phyloP scores from a whole-genome alignment of 2,113 vertebrate genomes.

The Meriones unguiculatus region DNA sequence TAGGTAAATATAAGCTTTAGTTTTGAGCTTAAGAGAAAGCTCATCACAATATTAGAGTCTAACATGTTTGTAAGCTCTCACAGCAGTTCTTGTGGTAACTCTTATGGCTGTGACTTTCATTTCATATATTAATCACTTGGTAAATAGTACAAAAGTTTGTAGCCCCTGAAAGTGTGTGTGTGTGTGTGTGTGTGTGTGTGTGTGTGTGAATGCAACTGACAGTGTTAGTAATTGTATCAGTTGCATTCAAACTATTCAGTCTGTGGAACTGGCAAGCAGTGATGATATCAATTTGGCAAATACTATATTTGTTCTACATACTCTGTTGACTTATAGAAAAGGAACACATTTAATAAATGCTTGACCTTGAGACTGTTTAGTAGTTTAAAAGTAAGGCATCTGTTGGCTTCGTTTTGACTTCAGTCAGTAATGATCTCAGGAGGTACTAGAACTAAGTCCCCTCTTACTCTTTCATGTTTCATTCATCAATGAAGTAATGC shows the following conservation, averaged over 20 bases:
- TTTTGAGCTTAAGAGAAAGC: slow-evolving; percentile 76
- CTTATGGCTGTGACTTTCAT: slow-evolving; percentile 81
- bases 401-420: background rate
- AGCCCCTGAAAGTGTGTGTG: background rate
- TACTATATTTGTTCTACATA: background rate
- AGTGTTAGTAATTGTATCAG: background rate
- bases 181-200: background rate
- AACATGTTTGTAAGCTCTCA: slow-evolving; percentile 73
- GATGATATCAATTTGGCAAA: background rate
- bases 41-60: slow-evolving; percentile 65
- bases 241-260: slow-evolving; percentile 27
- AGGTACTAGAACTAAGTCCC: background rate
- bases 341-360: background rate
- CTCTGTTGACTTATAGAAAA: background rate
- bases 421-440: background rate
- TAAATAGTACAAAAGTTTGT: slow-evolving; percentile 69
- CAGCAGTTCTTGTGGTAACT: slow-evolving; percentile 69
- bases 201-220: background rate
- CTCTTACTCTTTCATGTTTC: background rate
- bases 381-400: background rate
- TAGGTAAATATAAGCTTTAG: slow-evolving; percentile 83
- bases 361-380: background rate
- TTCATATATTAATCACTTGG: slow-evolving; percentile 73
- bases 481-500: background rate
- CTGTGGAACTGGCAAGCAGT: background rate